These are phyloP conservation scores for Calypte anna DNA, from an alignment of 2,113 vertebrate genomes.

Conservation along the genomic window DNA sequence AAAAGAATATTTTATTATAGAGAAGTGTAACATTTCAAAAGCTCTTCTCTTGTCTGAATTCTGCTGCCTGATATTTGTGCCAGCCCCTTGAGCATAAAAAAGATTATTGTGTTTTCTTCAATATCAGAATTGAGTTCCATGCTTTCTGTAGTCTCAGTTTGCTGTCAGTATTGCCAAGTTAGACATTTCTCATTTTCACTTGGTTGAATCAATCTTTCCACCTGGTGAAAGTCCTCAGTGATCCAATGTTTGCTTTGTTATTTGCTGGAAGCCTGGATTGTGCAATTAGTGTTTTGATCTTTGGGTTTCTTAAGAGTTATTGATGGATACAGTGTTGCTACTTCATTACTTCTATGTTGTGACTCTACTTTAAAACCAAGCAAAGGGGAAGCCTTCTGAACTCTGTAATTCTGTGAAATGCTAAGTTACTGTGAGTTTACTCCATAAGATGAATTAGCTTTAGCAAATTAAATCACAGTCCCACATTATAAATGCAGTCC, in stretches of 20 bases:
- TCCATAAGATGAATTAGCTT: neutral
- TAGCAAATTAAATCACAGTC: neutral
- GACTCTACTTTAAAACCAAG: neutral
- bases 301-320: neutral
- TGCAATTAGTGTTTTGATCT: constrained; percentile 12
- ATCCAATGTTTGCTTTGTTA: neutral
- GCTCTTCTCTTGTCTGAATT: neutral
- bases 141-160: neutral
- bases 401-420: neutral
- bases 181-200: neutral
- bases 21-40: neutral
- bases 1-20: neutral
- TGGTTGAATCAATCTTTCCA: neutral
- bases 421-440: neutral
- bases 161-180: neutral
- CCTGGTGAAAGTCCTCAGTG: neutral
- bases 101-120: neutral
- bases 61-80: neutral
- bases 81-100: neutral
- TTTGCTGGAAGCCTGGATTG: neutral
- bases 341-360: neutral
- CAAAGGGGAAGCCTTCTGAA: too few relatives aligned
- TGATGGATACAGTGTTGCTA: accelerated
- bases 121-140: neutral
- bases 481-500: accelerated